Conservation (phyloP, 2,888 invertebrate genomes). For the Omphaloscelis lunosa region DNA sequence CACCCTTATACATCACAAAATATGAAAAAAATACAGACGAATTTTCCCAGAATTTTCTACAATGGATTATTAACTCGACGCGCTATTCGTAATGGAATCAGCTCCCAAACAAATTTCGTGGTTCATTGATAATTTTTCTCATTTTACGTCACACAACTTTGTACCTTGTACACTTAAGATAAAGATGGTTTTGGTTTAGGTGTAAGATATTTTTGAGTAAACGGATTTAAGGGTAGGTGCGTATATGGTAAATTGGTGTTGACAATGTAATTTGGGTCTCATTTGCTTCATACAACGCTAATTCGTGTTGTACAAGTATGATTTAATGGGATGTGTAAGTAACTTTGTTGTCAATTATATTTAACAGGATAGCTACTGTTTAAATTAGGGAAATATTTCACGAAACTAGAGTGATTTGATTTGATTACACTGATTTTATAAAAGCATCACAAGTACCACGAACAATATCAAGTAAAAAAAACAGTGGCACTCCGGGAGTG, state of each 20-base stretch:
- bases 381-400: background rate
- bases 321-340: conserved; percentile 44
- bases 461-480: background rate
- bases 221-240: conserved; percentile 58
- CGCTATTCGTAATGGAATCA: conserved; percentile 47
- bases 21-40: background rate
- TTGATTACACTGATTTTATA: background rate
- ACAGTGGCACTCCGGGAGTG: too few relatives aligned
- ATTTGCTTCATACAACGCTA: conserved; percentile 70
- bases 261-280: conserved; percentile 77
- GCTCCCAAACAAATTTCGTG: conserved; percentile 49
- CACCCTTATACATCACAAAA: background rate
- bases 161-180: background rate
- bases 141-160: conserved; percentile 9
- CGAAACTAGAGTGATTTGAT: background rate
- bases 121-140: conserved; percentile 52
- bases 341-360: conserved; percentile 29
- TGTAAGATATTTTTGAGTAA: conserved; percentile 33
- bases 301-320: conserved; percentile 47
- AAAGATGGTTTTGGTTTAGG: conserved; percentile 31
- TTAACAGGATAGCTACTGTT: background rate
- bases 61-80: conserved; percentile 40
- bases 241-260: conserved; percentile 75
- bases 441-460: background rate
- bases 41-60: conserved; percentile 18